phyloP scores from a whole-genome alignment of 1,140 invertebrate species.

The Samia ricini region DNA sequence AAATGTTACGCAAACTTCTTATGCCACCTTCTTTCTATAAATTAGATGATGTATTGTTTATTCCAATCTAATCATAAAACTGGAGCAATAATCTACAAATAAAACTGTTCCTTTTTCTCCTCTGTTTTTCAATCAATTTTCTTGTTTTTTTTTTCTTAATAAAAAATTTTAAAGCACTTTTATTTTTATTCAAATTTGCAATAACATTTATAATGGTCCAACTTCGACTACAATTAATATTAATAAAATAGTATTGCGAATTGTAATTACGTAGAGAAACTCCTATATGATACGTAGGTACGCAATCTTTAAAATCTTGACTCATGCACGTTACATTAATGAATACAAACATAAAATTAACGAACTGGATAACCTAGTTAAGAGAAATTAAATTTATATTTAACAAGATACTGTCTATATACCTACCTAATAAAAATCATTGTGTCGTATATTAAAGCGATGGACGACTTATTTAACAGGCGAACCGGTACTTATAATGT shows the following conservation, averaged over 20 bases:
- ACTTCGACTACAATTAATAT: too few species aligned
- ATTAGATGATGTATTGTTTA: too few species aligned
- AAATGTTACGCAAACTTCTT: too few species aligned
- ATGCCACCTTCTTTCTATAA: too few species aligned
- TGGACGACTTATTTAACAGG: neutral
- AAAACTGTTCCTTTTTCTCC: too few species aligned
- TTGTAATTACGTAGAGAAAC: constrained; percentile 5
- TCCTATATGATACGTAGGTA: constrained; percentile 3
- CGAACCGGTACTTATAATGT: neutral
- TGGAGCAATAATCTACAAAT: too few species aligned
- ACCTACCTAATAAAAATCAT: constrained; percentile 2
- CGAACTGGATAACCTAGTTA: constrained; percentile 7
- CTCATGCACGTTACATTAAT: constrained; percentile 1
- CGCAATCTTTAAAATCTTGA: constrained; percentile 2
- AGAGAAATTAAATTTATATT: neutral
- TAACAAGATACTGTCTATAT: neutral
- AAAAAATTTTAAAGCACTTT: too few species aligned
- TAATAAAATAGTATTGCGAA: neutral
- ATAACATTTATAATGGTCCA: too few species aligned
- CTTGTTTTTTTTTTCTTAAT: too few species aligned
- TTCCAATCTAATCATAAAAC: too few species aligned
- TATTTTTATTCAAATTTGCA: too few species aligned
- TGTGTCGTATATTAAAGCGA: neutral
- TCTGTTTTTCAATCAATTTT: too few species aligned
- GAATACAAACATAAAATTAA: constrained; percentile 3